A percentile compares a stretch with the other conserved stretches of the same genome.
phyloP scores from a whole-genome alignment of 1,140 invertebrate genomes.

The Helicorthomorpha holstii region DNA sequence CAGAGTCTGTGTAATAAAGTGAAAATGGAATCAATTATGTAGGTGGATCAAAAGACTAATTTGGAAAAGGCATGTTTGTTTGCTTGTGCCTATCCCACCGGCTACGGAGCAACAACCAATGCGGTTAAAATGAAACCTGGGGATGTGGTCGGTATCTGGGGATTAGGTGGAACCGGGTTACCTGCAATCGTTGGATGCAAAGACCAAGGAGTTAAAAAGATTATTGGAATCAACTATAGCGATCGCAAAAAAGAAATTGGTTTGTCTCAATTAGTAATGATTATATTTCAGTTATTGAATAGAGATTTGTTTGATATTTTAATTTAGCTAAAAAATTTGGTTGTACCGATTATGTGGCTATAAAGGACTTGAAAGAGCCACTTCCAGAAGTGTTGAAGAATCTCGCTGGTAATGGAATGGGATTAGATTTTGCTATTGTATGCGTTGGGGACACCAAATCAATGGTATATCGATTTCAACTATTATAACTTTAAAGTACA shows the following conservation, averaged over 20 bases:
- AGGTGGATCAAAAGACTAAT: background rate
- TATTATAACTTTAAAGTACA: background rate
- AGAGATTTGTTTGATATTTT: background rate
- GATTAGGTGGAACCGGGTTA: background rate
- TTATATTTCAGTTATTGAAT: background rate
- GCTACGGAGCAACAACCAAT: background rate
- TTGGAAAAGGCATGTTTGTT: background rate
- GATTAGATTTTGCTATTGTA: background rate
- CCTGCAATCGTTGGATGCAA: background rate
- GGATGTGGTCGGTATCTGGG: background rate
- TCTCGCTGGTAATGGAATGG: background rate
- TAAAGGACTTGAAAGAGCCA: background rate
- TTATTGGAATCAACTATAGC: background rate
- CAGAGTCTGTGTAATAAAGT: too few species aligned
- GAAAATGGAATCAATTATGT: too few species aligned
- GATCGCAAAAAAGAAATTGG: background rate
- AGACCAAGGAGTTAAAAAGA: background rate
- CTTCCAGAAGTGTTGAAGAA: background rate
- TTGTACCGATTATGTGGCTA: background rate
- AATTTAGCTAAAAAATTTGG: background rate
- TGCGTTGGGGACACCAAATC: background rate
- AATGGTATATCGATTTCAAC: background rate
- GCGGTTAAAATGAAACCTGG: background rate
- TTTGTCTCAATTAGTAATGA: background rate
- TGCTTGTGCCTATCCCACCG: background rate